Base-by-base conservation (phyloP, 2,888 invertebrate genomes). In the Xestobium rufovillosum region DNA sequence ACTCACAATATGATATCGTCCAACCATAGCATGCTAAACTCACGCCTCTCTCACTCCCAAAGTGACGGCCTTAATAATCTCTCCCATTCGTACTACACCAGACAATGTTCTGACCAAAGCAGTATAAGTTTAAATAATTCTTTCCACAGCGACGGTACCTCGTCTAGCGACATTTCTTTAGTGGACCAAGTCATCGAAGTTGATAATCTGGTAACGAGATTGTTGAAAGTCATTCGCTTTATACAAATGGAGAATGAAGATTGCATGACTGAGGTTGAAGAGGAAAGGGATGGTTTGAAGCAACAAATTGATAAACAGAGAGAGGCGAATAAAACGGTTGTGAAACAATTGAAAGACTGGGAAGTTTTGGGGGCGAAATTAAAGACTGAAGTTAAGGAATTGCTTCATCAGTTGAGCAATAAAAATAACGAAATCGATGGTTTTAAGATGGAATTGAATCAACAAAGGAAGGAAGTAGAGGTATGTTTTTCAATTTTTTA, bases 171-270 rank as follows among this genome's bases (percentile, higher is more conserved):
- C 61, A 71, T 74, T 42, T 71, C 76, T 28, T 68, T 80, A 17
- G 76, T 81, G 13, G 81, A 82, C 61, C 80, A 82, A 68, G 80
- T 81, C 10, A 80, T 81, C 36, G 78, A 80, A 44, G 80, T 81
- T 11, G 86, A 86, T 65, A 80, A 79, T 61, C 68, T 82, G 26
- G 75, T 86, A 9, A 79, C 83, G 8, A 80, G 81, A 57, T 66
- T 87, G 52, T 67, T 84, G 35, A 80, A 80, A 63, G 78, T 80
- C 10, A 66, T 80, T 54, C 72, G 82, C 41, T 83, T 84, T 49
- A 77, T 85, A 52, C 79, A 80, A 56, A 67, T 79, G 51, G 81
- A 83, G 55, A 80, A 78, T 52, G 75, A 78, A 43, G 76, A 75
- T 34, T 76, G 76, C 52, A 76, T 79, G 53, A 75, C 72, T 45